Conservation (phyloP, 2,797 vertebrate genomes). For the Pipistrellus pygmaeus region DNA sequence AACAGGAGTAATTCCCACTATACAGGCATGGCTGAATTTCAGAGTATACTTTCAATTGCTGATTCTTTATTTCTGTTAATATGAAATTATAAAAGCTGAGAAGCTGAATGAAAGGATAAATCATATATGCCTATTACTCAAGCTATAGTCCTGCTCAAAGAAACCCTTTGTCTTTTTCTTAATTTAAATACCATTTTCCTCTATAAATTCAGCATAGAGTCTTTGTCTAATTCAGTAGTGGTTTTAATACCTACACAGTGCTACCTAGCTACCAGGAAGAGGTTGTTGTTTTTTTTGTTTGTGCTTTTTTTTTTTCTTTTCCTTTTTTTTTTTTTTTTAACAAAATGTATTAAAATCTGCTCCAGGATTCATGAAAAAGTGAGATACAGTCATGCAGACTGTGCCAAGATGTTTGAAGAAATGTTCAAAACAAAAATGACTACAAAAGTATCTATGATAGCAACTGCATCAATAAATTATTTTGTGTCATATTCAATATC, state of each 20-base stretch:
- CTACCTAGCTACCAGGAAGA: neutral
- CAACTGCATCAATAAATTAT: conserved; percentile 31
- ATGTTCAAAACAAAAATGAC: conserved; percentile 20
- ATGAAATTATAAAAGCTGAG: conserved; percentile 1
- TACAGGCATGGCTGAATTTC: neutral
- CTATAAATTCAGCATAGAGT: neutral
- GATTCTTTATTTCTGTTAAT: conserved; percentile 19
- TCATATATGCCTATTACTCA: neutral
- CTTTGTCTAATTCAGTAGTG: conserved; percentile 29
- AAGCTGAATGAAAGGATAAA: conserved; percentile 63
- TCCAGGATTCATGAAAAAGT: conserved; percentile 55
- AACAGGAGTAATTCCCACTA: neutral
- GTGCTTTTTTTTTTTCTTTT: no score
- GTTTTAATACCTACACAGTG: neutral
- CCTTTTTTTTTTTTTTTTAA: neutral
- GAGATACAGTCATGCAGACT: conserved; percentile 22
- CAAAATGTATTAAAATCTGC: conserved; percentile 17
- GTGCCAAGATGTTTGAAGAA: conserved; percentile 45
- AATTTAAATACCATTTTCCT: conserved; percentile 68
- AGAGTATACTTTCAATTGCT: neutral
- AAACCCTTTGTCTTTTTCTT: conserved; percentile 43
- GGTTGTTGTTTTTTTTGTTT: neutral
- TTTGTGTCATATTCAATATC: neutral
- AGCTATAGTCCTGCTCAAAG: neutral
- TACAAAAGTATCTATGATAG: conserved; percentile 46